These are phyloP conservation scores for Thyatira batis DNA, from an alignment of 2,888 invertebrate species.

Conservation along the genomic window DNA sequence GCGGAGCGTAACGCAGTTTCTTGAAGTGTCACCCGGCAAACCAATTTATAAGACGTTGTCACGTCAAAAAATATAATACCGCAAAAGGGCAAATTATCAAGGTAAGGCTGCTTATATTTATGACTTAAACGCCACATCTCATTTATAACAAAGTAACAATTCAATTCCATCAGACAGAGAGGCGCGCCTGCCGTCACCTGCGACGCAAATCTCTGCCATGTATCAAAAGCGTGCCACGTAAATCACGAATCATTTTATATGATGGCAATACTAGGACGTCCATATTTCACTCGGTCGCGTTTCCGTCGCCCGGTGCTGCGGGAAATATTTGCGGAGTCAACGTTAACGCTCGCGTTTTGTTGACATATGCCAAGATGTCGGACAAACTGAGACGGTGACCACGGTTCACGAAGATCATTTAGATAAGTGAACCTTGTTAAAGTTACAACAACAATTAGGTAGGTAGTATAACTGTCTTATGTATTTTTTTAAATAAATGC, in stretches of 20 bases:
- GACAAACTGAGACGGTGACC: conserved; percentile 22
- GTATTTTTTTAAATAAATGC: too few relatives aligned
- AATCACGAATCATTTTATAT: conserved; percentile 70
- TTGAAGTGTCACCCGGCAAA: too few relatives aligned
- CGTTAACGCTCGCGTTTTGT: conserved; percentile 34
- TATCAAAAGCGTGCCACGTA: conserved; percentile 61
- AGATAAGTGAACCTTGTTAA: background rate
- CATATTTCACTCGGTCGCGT: conserved; percentile 58
- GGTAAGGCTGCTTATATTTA: background rate
- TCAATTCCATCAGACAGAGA: conserved; percentile 53
- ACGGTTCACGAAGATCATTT: conserved; percentile 20
- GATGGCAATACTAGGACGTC: conserved; percentile 56
- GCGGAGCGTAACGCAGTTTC: too few relatives aligned
- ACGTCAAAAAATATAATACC: background rate
- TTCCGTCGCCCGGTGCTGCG: conserved; percentile 48
- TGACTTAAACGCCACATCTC: conserved; percentile 20
- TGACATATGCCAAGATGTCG: conserved; percentile 30
- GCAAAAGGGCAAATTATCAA: background rate
- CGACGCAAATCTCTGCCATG: conserved; percentile 56
- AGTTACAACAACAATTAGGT: too few relatives aligned
- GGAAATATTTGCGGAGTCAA: conserved; percentile 61
- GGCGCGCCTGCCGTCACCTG: conserved; percentile 49
- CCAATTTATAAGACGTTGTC: conserved; percentile 4
- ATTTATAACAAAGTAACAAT: conserved; percentile 47
- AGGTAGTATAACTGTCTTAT: too few relatives aligned